Conservation (phyloP, 1,140 invertebrate genomes). For the Megathymus violae region DNA sequence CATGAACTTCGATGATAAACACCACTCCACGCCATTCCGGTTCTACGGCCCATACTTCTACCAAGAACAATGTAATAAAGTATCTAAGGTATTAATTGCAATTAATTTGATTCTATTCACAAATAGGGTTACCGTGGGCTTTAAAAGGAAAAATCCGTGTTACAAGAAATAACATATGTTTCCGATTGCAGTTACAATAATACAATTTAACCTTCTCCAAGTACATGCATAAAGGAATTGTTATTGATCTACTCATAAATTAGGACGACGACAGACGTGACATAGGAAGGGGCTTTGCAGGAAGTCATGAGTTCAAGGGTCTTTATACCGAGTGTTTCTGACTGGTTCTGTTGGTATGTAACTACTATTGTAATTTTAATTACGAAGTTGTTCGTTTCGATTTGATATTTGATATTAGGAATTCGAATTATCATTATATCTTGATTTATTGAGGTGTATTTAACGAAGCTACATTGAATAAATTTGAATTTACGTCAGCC, state of each 20-base stretch:
- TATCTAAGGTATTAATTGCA: constrained; percentile 38
- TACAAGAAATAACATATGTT: constrained; percentile 20
- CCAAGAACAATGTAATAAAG: constrained; percentile 20
- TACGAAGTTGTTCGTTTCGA: too few relatives aligned
- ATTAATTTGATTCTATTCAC: constrained; percentile 29
- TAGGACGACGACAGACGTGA: constrained; percentile 7
- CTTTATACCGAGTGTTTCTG: too few relatives aligned
- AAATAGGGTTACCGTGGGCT: constrained; percentile 13
- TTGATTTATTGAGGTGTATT: too few relatives aligned
- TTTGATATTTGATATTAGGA: too few relatives aligned
- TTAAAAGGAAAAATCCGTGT: constrained; percentile 26
- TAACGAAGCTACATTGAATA: too few relatives aligned
- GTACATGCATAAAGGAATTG: constrained; percentile 8
- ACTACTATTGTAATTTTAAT: too few relatives aligned
- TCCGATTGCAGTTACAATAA: constrained; percentile 14
- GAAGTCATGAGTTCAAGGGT: not conserved
- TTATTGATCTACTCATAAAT: constrained; percentile 17
- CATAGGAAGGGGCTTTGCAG: not conserved
- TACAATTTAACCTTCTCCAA: constrained; percentile 19
- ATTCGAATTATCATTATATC: too few relatives aligned
- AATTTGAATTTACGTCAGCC: too few relatives aligned
- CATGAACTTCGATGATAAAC: not conserved
- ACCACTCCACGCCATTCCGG: constrained; percentile 16
- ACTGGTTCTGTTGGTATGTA: too few relatives aligned
- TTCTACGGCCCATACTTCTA: constrained; percentile 7